These are phyloP conservation scores for Leucopsar rothschildi DNA, from an alignment of 2,113 vertebrate species.

Conservation along the genomic window DNA sequence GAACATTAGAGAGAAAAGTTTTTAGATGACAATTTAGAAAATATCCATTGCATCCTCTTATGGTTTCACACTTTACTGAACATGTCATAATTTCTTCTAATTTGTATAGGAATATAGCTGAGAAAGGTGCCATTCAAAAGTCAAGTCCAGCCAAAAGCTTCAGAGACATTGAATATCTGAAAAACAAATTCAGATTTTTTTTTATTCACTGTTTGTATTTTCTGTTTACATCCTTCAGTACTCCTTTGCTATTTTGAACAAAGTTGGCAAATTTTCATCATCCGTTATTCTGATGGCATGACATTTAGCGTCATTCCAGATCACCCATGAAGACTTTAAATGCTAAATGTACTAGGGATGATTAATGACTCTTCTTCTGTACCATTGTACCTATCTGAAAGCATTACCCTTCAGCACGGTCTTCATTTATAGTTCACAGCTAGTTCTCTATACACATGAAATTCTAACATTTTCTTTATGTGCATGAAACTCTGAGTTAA, in stretches of 20 bases:
- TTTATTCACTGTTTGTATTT: neutral
- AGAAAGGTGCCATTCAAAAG: neutral
- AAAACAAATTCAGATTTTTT: neutral
- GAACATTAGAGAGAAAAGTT: neutral
- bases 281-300: neutral
- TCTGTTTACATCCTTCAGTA: neutral
- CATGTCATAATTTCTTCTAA: neutral
- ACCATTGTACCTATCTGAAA: neutral
- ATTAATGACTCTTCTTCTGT: neutral
- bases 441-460: neutral
- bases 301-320: neutral
- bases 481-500: neutral
- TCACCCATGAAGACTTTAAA: neutral
- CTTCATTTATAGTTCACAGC: neutral
- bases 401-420: neutral
- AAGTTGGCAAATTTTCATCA: neutral
- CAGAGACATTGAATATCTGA: neutral
- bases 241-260: neutral
- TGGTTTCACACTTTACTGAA: accelerated
- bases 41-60: neutral
- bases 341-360: neutral
- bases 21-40: neutral
- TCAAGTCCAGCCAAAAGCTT: neutral
- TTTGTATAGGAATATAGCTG: neutral
- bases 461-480: neutral